A percentile compares a stretch with the other conserved stretches of the same genome.
Conservation (phyloP, 2,888 invertebrate species). For the Hypselothyrea guttata region DNA sequence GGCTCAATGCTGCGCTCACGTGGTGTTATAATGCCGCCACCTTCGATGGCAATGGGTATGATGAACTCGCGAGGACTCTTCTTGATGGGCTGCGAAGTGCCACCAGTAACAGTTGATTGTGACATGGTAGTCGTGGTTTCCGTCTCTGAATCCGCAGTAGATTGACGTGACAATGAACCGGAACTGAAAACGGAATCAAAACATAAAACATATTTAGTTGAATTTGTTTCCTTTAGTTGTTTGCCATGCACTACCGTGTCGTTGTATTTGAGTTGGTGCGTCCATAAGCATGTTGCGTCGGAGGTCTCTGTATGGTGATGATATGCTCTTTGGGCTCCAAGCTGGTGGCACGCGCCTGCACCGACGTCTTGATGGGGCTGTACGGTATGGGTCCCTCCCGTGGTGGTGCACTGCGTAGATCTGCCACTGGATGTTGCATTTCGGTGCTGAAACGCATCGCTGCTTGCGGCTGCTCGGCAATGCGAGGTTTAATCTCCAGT, state of each 20-base stretch:
- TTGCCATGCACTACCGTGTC: too few relatives aligned
- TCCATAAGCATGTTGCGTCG: constrained; percentile 76
- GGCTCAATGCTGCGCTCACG: constrained; percentile 90
- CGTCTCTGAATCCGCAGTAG: constrained; percentile 88
- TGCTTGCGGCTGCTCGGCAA: constrained; percentile 76
- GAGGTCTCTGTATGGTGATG: constrained; percentile 86
- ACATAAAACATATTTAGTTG: too few relatives aligned
- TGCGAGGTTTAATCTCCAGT: constrained; percentile 83
- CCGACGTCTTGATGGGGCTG: constrained; percentile 77
- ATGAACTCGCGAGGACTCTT: constrained; percentile 95
- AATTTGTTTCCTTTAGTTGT: too few relatives aligned
- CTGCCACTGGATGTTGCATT: constrained; percentile 84
- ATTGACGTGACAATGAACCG: constrained; percentile 83
- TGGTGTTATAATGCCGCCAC: constrained; percentile 88
- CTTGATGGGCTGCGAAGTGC: constrained; percentile 87
- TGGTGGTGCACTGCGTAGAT: constrained; percentile 82
- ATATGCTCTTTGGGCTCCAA: constrained; percentile 87
- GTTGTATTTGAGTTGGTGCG: constrained; percentile 80
- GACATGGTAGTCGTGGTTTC: constrained; percentile 84
- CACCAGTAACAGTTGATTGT: constrained; percentile 85
- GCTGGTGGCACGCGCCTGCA: constrained; percentile 84
- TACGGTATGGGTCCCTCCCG: constrained; percentile 80
- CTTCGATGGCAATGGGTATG: constrained; percentile 96
- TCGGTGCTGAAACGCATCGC: constrained; percentile 85
- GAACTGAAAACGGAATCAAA: constrained; percentile 58